Conservation (phyloP, 2,797 vertebrate genomes). For the Platyrinchus mystaceus region DNA sequence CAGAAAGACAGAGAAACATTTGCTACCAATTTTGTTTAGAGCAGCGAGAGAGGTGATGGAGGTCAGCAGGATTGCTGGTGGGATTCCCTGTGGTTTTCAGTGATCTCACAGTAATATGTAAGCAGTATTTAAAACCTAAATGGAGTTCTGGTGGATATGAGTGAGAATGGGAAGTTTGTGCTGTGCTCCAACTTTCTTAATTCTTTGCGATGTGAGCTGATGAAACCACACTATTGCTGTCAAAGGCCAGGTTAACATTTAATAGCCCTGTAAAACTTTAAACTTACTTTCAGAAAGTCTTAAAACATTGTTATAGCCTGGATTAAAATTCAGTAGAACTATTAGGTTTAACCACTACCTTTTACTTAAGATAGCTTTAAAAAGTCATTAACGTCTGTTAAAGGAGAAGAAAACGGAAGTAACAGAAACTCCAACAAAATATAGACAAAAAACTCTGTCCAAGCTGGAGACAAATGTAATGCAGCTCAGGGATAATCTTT, state of each 20-base stretch:
- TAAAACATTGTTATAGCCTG: constrained; percentile 39
- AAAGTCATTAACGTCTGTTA: constrained; percentile 13
- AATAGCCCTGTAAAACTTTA: constrained; percentile 64
- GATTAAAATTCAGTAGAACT: constrained; percentile 49
- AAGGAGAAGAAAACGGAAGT: neutral
- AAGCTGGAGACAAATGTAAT: neutral
- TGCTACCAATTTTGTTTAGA: neutral
- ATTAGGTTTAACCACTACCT: constrained; percentile 14
- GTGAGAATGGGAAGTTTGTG: neutral
- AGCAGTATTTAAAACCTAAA: neutral
- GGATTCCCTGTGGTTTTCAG: neutral
- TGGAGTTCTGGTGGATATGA: neutral
- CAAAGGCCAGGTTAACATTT: constrained; percentile 64
- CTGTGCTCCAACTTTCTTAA: neutral
- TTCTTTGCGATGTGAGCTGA: neutral
- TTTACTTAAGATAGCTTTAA: constrained; percentile 22
- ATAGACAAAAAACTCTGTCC: neutral
- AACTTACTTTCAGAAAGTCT: constrained; percentile 51
- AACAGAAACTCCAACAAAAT: neutral
- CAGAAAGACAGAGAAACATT: neutral
- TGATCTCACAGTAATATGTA: neutral
- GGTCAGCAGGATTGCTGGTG: neutral
- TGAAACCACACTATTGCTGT: constrained; percentile 40
- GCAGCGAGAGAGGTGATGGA: neutral
- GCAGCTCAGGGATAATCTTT: neutral